phyloP scores from a whole-genome alignment of 30 jellyfish, hydroid and myxozoan species.

The Aurelia aurita region DNA sequence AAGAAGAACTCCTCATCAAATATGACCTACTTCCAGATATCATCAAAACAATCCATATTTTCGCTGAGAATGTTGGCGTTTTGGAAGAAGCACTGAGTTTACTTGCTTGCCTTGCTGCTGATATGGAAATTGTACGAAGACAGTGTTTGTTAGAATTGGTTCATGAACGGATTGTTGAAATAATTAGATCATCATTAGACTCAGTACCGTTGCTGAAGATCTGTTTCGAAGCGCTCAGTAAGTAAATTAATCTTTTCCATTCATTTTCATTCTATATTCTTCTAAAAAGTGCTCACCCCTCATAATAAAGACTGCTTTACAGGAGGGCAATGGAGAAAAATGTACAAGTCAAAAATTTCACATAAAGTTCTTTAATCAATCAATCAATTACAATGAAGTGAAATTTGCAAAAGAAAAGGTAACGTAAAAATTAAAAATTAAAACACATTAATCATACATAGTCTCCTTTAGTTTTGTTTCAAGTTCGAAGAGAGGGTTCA shows the following conservation, averaged over 20 bases:
- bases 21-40: constrained; percentile 67
- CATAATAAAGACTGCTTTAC: too few species aligned
- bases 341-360: too few species aligned
- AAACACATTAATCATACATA: too few species aligned
- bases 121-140: constrained; percentile 76
- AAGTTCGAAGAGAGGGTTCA: too few species aligned
- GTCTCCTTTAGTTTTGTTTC: too few species aligned
- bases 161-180: constrained; percentile 68
- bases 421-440: too few species aligned
- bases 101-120: constrained; percentile 89
- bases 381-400: too few species aligned
- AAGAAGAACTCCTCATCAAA: constrained; percentile 79
- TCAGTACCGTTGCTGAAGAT: constrained; percentile 68
- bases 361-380: too few species aligned
- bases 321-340: too few species aligned
- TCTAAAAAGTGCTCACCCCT: too few species aligned
- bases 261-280: neutral
- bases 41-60: constrained; percentile 40
- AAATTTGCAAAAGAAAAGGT: too few species aligned
- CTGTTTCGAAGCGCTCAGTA: constrained; percentile 89
- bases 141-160: constrained; percentile 76
- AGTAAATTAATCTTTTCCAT: too few species aligned
- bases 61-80: constrained; percentile 43
- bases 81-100: constrained; percentile 81
- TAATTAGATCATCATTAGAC: constrained; percentile 28